Evolutionary conservation across 1,140 invertebrate genomes (phyloP).

Genomic region (Mya arenaria): DNA sequence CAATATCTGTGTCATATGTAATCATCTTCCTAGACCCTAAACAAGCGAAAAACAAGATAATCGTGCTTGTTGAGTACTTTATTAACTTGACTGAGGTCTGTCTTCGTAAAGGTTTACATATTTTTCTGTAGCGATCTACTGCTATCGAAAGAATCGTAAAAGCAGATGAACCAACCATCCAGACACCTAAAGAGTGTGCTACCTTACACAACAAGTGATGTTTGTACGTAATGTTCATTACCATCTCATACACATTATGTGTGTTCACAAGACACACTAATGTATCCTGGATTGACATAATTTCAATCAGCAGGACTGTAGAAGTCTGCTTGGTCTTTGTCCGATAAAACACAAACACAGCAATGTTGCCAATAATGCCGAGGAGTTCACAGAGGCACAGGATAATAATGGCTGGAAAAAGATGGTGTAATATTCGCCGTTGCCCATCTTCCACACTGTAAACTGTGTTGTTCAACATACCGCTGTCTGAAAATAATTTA

Average conservation of each 20-base stretch:
- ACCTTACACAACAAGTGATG: slow-evolving; percentile 1
- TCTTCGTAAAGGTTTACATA: slow-evolving; percentile 27
- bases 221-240: slow-evolving; percentile 11
- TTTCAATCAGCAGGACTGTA: not conserved
- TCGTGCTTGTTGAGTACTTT: not conserved
- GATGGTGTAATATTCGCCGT: not conserved
- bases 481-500: too few relatives aligned
- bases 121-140: slow-evolving; percentile 35
- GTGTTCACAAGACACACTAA: slow-evolving; percentile 1
- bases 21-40: slow-evolving; percentile 2
- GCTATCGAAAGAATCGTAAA: slow-evolving; percentile 3
- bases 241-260: slow-evolving; percentile 10
- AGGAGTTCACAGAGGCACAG: not conserved
- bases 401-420: slow-evolving; percentile 3
- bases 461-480: too few relatives aligned
- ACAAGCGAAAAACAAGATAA: slow-evolving; percentile 4
- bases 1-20: not conserved
- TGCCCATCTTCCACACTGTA: too few relatives aligned
- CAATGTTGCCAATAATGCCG: slow-evolving; percentile 14
- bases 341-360: not conserved
- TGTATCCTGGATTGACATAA: not conserved
- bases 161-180: not conserved
- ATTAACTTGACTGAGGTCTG: not conserved
- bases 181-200: slow-evolving; percentile 14
- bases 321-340: slow-evolving; percentile 12